Conservation (phyloP, 1,140 invertebrate species). For the Zaprionus kolodkinae region DNA sequence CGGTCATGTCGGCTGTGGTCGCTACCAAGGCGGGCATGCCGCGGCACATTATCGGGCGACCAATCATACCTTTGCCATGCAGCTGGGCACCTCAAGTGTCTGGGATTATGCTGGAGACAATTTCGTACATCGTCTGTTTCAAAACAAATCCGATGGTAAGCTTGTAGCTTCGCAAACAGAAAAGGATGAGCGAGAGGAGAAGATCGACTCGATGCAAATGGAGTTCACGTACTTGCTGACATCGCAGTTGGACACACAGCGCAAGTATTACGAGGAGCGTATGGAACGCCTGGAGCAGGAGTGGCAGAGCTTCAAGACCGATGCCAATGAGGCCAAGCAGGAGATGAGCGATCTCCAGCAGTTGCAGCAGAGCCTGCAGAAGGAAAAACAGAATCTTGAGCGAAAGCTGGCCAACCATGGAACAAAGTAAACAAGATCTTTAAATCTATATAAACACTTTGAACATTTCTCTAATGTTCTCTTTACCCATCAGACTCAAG, state of each 20-base stretch:
- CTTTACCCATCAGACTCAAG: slow-evolving; percentile 83
- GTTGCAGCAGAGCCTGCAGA: slow-evolving; percentile 85
- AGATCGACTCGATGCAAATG: slow-evolving; percentile 95
- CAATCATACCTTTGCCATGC: slow-evolving; percentile 98
- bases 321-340: slow-evolving; percentile 83
- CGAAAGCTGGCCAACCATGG: slow-evolving; percentile 87
- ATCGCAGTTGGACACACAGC: slow-evolving; percentile 97
- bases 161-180: slow-evolving; percentile 91
- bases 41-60: slow-evolving; percentile 96
- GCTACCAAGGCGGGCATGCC: slow-evolving; percentile 88
- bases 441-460: no score
- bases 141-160: slow-evolving; percentile 99
- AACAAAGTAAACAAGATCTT: slow-evolving; percentile 85
- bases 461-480: neutral
- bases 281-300: slow-evolving; percentile 87
- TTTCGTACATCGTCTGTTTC: slow-evolving; percentile 97
- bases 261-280: slow-evolving; percentile 95
- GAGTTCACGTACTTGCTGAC: slow-evolving; percentile 99
- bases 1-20: slow-evolving; percentile 98
- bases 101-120: slow-evolving; percentile 96
- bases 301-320: slow-evolving; percentile 79
- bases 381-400: slow-evolving; percentile 89
- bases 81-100: slow-evolving; percentile 97
- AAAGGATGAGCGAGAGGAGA: slow-evolving; percentile 90
- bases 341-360: slow-evolving; percentile 86